Evolutionary conservation across 2,888 invertebrate genomes (phyloP).

Genomic region (Diadromus collaris): DNA sequence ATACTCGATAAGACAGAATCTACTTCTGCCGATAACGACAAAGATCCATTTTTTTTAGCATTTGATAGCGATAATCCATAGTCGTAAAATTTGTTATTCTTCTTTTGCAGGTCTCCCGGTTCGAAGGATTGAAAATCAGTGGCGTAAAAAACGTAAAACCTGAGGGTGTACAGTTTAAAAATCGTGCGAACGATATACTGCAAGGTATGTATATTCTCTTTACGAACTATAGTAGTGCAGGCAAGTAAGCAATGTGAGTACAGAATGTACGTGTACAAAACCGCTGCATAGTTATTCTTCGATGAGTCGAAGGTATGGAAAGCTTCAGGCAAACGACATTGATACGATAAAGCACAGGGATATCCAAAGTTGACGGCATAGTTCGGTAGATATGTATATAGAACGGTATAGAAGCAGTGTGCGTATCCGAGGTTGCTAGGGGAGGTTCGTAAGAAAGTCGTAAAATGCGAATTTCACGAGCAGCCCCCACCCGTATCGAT

Average conservation of each 20-base stretch:
- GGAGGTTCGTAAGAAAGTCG: constrained; percentile 26
- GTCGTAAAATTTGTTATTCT: too few species aligned
- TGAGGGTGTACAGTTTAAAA: constrained; percentile 16
- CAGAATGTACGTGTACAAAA: background rate
- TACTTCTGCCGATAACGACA: too few species aligned
- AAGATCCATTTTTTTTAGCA: too few species aligned
- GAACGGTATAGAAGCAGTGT: background rate
- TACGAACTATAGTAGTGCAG: background rate
- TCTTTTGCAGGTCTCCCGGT: background rate
- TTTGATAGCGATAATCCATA: too few species aligned
- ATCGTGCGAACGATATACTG: background rate
- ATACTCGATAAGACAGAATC: background rate
- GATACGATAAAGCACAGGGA: background rate
- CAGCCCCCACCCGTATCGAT: constrained; percentile 32
- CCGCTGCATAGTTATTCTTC: background rate
- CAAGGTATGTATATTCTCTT: too few species aligned
- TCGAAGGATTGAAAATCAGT: constrained; percentile 31
- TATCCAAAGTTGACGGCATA: background rate
- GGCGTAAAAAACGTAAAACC: constrained; percentile 36
- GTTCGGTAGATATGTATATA: background rate
- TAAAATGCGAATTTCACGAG: constrained; percentile 43
- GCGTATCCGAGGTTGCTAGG: constrained; percentile 3
- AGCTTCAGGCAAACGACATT: constrained; percentile 7
- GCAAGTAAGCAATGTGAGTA: background rate
- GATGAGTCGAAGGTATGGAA: background rate